Evolutionary conservation across 2,888 invertebrate species (phyloP).

Genomic region (Incurvaria masculella): DNA sequence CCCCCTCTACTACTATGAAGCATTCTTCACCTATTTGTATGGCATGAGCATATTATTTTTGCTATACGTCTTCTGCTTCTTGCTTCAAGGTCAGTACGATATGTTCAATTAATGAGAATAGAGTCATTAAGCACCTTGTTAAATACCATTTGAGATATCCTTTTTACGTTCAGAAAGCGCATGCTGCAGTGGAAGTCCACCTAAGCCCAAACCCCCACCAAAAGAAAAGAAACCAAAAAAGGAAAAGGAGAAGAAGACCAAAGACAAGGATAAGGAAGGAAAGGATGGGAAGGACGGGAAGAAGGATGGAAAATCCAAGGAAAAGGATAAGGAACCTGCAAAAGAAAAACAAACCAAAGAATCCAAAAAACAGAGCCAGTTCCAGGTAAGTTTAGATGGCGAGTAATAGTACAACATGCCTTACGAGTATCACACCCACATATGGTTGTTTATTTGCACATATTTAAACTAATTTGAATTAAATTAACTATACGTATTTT

Average conservation of each 20-base stretch:
- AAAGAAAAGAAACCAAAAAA: conserved; percentile 70
- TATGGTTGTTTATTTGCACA: too few species aligned
- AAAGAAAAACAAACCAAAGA: conserved; percentile 59
- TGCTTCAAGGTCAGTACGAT: conserved; percentile 70
- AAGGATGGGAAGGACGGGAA: conserved; percentile 50
- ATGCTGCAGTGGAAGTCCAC: conserved; percentile 73
- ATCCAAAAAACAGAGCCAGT: conserved; percentile 62
- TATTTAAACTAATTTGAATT: too few species aligned
- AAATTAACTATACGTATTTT: too few species aligned
- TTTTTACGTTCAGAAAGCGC: conserved; percentile 77
- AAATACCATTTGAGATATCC: too few species aligned
- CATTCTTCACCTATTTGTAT: conserved; percentile 92
- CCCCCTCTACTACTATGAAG: conserved; percentile 91
- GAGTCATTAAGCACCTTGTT: too few species aligned
- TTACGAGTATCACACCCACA: too few species aligned
- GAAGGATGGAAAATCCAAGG: conserved; percentile 55
- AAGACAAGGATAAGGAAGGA: conserved; percentile 52
- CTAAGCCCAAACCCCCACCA: conserved; percentile 61
- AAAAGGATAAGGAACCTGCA: conserved; percentile 59
- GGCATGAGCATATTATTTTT: conserved; percentile 91
- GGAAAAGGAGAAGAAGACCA: conserved; percentile 61
- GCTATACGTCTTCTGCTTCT: conserved; percentile 91
- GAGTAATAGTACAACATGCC: too few species aligned
- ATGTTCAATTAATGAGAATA: neutral
- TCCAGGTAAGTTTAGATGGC: conserved; percentile 59